phyloP scores from a whole-genome alignment of 2,113 vertebrate genomes.

The Menidia beryllina region DNA sequence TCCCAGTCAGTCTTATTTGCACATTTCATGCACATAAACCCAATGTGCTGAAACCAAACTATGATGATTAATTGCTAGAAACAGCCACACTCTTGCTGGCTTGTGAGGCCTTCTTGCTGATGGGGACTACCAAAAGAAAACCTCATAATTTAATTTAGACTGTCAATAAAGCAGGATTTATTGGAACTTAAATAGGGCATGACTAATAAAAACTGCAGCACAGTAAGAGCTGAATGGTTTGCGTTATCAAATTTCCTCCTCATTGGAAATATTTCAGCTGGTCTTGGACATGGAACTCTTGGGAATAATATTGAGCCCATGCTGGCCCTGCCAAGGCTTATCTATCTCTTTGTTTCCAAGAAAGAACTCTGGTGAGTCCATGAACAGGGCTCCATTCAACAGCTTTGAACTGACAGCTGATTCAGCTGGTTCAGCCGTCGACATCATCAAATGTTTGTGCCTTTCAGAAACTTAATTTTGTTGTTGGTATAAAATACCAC shows the following conservation, averaged over 20 bases:
- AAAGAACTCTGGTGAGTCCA: slow-evolving; percentile 34
- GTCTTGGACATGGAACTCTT: not conserved
- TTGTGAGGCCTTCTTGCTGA: not conserved
- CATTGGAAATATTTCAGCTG: not conserved
- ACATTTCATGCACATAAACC: too few species aligned
- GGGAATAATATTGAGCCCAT: not conserved
- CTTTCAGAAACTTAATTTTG: slow-evolving; percentile 4
- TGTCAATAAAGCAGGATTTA: not conserved
- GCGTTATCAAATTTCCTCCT: not conserved
- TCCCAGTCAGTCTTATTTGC: too few species aligned
- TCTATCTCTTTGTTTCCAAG: slow-evolving; percentile 46
- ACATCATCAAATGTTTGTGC: slow-evolving; percentile 18
- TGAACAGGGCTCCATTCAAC: slow-evolving; percentile 48
- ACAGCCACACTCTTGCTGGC: not conserved
- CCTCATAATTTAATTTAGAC: too few species aligned
- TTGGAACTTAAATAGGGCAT: too few species aligned
- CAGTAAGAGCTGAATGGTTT: not conserved
- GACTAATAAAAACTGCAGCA: too few species aligned
- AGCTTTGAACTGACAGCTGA: slow-evolving; percentile 1
- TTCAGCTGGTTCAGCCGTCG: too few species aligned
- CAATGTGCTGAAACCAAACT: too few species aligned
- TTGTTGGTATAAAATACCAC: not conserved
- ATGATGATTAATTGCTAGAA: not conserved
- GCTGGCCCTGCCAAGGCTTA: slow-evolving; percentile 30
- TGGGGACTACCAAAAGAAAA: not conserved